Conservation (phyloP, 2,888 invertebrate genomes). For the Amaurobius ferox region DNA sequence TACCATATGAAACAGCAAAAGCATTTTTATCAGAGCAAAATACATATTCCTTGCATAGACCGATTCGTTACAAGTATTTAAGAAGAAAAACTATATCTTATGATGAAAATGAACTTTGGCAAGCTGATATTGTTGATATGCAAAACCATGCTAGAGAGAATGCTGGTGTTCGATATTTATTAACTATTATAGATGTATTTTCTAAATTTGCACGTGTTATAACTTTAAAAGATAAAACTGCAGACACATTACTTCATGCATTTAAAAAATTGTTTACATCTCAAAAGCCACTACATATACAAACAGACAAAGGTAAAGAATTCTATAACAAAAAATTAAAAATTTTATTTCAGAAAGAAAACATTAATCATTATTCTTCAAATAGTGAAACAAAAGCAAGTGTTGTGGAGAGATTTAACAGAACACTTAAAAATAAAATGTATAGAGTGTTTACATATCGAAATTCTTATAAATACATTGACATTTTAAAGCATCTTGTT, state of each 20-base stretch:
- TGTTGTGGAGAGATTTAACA: slow-evolving; percentile 76
- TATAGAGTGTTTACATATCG: background rate
- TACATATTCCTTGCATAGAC: slow-evolving; percentile 13
- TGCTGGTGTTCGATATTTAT: slow-evolving; percentile 3
- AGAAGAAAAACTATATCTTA: slow-evolving; percentile 13
- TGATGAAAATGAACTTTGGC: slow-evolving; percentile 13
- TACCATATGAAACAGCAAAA: background rate
- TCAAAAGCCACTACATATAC: slow-evolving; percentile 63
- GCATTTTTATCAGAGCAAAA: slow-evolving; percentile 3
- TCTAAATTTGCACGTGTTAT: slow-evolving; percentile 74
- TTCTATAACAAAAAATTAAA: slow-evolving; percentile 72
- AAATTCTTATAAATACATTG: background rate
- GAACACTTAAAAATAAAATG: slow-evolving; percentile 75
- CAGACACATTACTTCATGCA: slow-evolving; percentile 49
- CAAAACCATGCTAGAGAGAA: background rate
- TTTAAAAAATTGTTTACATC: slow-evolving; percentile 65
- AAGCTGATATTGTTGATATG: slow-evolving; percentile 20
- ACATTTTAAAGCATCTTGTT: background rate
- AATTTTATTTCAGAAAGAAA: slow-evolving; percentile 59
- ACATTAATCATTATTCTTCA: slow-evolving; percentile 74
- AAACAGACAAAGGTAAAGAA: slow-evolving; percentile 74
- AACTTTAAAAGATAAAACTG: slow-evolving; percentile 74
- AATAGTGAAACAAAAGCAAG: slow-evolving; percentile 75
- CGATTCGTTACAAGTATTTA: slow-evolving; percentile 17
- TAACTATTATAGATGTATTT: slow-evolving; percentile 60